Evolutionary conservation across 2,888 invertebrate species (phyloP), one percentile per base, ranked within the genome.

Genomic region (Pristionchus mayeri): DNA sequence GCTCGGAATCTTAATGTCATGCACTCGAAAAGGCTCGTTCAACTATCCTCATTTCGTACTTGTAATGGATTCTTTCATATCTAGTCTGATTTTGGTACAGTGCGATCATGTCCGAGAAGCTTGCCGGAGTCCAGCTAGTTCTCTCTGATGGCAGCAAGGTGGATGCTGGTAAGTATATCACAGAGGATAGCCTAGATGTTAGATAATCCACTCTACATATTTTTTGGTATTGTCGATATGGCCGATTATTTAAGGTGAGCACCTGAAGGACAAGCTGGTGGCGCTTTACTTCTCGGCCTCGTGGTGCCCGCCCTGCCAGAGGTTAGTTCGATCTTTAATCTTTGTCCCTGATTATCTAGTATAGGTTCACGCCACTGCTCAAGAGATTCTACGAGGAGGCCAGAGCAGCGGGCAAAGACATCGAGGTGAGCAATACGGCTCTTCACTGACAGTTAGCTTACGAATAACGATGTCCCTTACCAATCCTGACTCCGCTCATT

Each of bases 281-380:
- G 94, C 93, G 4, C 89, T 94, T 27, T 94, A 94, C 90, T 94
- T 94, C 90, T 94, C 94, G 0, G 94, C 94, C 21, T 94, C 94
- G 82, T 94, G 94, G 94, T 94, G 94, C 86, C 92, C 92, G 0
- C 91, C 92, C 2, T 92, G 92, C 85, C 90, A 91, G 48, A 89
- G 90, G n/a, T n/a, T n/a, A n/a, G n/a, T n/a, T n/a, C n/a, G n/a
- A n/a, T n/a, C n/a, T n/a, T n/a, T n/a, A n/a, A n/a, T n/a, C n/a
- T n/a, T n/a, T n/a, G n/a, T n/a, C n/a, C n/a, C n/a, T n/a, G n/a
- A n/a, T n/a, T n/a, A n/a, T n/a, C n/a, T n/a, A n/a, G n/a, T n/a
- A n/a, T n/a, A n/a, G n/a, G 71, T 92, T 92, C 85, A 92, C 92
- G 0, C 91, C 91, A n/a, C 92, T 91, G 80, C 86, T 92, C 4